Conservation (phyloP, 1,140 invertebrate genomes). For the Drosophila carrolli region DNA sequence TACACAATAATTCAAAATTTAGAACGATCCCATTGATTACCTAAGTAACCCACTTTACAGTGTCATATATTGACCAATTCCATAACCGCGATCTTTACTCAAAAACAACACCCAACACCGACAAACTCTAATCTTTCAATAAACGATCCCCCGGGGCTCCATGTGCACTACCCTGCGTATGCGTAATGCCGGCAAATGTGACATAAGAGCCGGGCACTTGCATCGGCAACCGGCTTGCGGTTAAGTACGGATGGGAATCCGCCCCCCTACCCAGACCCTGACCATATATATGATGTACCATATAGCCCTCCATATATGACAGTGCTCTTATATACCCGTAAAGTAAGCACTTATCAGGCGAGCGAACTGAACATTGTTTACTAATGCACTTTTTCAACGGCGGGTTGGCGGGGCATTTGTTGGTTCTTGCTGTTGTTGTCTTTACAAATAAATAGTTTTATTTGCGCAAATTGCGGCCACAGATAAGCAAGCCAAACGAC, state of each 20-base stretch:
- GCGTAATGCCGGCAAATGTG: slow-evolving; percentile 56
- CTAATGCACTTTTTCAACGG: slow-evolving; percentile 43
- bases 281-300: slow-evolving; percentile 9
- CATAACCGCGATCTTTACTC: slow-evolving; percentile 2
- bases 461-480: slow-evolving; percentile 77
- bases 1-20: background rate
- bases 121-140: slow-evolving; percentile 31
- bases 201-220: slow-evolving; percentile 32
- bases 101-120: slow-evolving; percentile 14
- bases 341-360: slow-evolving; percentile 51
- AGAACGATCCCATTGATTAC: background rate
- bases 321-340: slow-evolving; percentile 15
- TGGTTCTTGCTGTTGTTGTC: slow-evolving; percentile 9
- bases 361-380: slow-evolving; percentile 68
- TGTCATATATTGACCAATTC: slow-evolving; percentile 3
- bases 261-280: background rate
- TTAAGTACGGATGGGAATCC: slow-evolving; percentile 25
- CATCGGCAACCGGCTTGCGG: slow-evolving; percentile 44
- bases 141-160: slow-evolving; percentile 21
- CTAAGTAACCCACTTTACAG: slow-evolving; percentile 8
- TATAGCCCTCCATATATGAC: slow-evolving; percentile 16
- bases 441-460: slow-evolving; percentile 76
- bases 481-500: slow-evolving; percentile 56
- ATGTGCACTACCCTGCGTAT: slow-evolving; percentile 53
- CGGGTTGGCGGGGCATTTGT: slow-evolving; percentile 6